Conservation (phyloP, 2,797 vertebrate species). For the Rhynchonycteris naso region DNA sequence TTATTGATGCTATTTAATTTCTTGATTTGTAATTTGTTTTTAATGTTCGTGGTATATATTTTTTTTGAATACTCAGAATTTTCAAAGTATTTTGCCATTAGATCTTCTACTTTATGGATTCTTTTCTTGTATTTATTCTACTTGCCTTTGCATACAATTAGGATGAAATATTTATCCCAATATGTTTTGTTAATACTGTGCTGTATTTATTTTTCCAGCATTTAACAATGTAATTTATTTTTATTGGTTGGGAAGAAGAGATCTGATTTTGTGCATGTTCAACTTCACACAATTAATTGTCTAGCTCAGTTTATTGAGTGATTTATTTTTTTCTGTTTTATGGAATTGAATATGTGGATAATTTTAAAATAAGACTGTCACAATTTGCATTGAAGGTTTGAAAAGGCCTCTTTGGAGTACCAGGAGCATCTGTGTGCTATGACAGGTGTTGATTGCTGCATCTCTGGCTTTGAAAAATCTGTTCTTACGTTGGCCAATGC, state of each 20-base stretch:
- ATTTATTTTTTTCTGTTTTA: neutral
- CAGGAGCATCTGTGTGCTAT: constrained; percentile 96
- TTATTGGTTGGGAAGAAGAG: constrained; percentile 3
- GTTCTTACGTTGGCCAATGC: constrained; percentile 91
- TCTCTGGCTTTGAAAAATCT: constrained; percentile 91
- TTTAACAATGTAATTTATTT: constrained; percentile 11
- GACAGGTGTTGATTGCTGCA: constrained; percentile 95
- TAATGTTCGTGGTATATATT: neutral
- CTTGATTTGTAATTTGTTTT: constrained; percentile 40
- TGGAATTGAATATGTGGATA: neutral
- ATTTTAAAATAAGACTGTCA: constrained; percentile 50
- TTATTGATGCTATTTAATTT: neutral
- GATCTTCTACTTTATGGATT: constrained; percentile 20
- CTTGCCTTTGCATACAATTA: neutral
- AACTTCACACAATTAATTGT: neutral
- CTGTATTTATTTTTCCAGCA: neutral
- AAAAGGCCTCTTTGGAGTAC: constrained; percentile 96
- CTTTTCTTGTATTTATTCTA: neutral
- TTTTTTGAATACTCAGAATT: neutral
- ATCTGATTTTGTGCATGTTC: neutral
- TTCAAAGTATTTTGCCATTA: neutral
- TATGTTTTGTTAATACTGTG: neutral
- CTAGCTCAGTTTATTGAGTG: neutral
- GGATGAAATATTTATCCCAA: neutral
- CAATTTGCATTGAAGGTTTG: constrained; percentile 90